Conservation (phyloP, 2,797 vertebrate genomes). For the Schizopygopsis pylzovi region DNA sequence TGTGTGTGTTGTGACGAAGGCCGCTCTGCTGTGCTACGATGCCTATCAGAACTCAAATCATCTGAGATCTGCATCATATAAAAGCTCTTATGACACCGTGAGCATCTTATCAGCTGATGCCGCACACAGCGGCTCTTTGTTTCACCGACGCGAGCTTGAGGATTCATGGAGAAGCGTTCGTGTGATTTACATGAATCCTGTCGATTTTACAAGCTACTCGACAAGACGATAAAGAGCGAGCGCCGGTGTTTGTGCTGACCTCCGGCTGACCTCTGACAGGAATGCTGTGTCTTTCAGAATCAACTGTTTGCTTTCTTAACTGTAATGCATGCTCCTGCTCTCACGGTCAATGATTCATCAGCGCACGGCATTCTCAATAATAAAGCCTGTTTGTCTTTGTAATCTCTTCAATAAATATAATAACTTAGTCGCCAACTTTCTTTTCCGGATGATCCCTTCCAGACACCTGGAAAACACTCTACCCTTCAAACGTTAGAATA, state of each 20-base stretch:
- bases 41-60: slow-evolving; percentile 27
- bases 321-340: not conserved
- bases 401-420: slow-evolving; percentile 11
- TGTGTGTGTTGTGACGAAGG: not conserved
- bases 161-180: slow-evolving; percentile 20
- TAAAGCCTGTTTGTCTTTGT: not conserved
- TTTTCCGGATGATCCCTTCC: not conserved
- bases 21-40: not conserved
- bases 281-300: not conserved
- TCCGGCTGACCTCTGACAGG: not conserved
- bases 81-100: slow-evolving; percentile 15
- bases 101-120: slow-evolving; percentile 19
- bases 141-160: not conserved
- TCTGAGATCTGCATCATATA: slow-evolving; percentile 22
- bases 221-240: not conserved
- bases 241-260: not conserved
- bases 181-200: slow-evolving; percentile 25
- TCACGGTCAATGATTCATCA: not conserved
- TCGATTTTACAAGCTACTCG: not conserved
- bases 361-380: not conserved
- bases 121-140: slow-evolving; percentile 22
- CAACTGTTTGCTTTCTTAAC: not conserved
- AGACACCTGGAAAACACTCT: not conserved
- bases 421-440: not conserved
- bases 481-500: not conserved